A percentile compares a stretch with the other conserved stretches of the same genome.
These are phyloP conservation scores for Globia sparganii DNA, from an alignment of 2,888 invertebrate species.

Conservation along the genomic window DNA sequence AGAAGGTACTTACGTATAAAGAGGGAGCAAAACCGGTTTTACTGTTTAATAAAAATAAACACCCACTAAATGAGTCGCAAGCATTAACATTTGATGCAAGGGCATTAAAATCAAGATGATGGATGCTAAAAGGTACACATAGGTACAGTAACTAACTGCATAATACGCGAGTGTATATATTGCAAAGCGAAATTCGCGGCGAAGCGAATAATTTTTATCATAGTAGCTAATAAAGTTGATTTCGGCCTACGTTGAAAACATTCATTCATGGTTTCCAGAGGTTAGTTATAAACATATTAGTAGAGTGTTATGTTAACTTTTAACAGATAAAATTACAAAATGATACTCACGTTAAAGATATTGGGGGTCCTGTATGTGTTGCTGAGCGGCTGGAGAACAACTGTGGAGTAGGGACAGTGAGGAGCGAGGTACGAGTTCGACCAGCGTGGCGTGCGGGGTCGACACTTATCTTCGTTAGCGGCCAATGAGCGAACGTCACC, in stretches of 20 bases:
- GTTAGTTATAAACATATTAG: no score
- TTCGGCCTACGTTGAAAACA: conserved; percentile 1
- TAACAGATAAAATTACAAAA: conserved; percentile 7
- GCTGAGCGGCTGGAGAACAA: conserved; percentile 49
- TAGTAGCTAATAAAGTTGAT: conserved; percentile 9
- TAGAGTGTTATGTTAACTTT: neutral
- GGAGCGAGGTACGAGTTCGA: conserved; percentile 42
- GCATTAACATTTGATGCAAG: neutral
- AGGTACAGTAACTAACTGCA: neutral
- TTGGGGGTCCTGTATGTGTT: conserved; percentile 33
- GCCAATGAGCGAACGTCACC: conserved; percentile 69
- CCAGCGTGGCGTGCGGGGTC: conserved; percentile 37
- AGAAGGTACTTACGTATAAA: conserved; percentile 2
- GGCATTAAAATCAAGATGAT: neutral
- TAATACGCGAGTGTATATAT: conserved; percentile 1
- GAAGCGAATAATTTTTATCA: conserved; percentile 22
- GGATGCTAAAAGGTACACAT: neutral
- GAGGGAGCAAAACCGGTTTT: conserved; percentile 50
- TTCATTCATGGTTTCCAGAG: neutral
- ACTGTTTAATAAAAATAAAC: conserved; percentile 24
- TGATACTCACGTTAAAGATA: conserved; percentile 51
- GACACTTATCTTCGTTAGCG: conserved; percentile 66
- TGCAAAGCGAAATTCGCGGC: conserved; percentile 14
- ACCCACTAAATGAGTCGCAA: conserved; percentile 5
- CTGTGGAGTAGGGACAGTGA: conserved; percentile 53